Percentiles rank a stretch among this genome's conserved stretches.
These are phyloP conservation scores for Artibeus lituratus DNA, from an alignment of 2,797 vertebrate genomes.

Conservation along the genomic window DNA sequence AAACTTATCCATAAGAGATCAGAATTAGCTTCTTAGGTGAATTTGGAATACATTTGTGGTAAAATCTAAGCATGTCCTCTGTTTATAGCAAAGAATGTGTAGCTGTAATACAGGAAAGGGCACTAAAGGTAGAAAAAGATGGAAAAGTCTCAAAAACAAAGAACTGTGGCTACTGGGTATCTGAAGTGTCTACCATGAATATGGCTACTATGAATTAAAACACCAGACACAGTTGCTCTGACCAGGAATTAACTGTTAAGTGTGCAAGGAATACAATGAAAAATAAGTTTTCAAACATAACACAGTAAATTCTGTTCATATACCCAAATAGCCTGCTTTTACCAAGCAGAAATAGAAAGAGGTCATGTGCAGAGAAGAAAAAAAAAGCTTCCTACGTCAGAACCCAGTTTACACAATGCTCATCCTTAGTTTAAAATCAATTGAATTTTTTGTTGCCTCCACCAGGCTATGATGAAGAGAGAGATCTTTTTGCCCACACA, in stretches of 20 bases:
- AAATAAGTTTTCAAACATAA: constrained; percentile 9
- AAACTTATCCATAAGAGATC: constrained; percentile 1
- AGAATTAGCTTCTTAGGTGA: background rate
- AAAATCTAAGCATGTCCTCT: background rate
- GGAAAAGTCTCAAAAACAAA: background rate
- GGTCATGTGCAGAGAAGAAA: background rate
- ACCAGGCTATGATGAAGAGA: background rate
- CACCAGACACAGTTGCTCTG: background rate
- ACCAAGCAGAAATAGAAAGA: background rate
- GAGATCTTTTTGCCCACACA: background rate
- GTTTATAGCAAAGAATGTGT: background rate
- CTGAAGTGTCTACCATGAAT: background rate
- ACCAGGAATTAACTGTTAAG: background rate
- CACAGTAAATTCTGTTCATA: background rate
- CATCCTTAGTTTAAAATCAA: background rate
- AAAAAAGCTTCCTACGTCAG: background rate
- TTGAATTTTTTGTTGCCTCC: background rate
- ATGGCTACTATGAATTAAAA: background rate
- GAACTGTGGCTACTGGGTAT: background rate
- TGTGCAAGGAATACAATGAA: background rate
- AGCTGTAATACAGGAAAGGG: background rate
- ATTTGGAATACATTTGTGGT: background rate
- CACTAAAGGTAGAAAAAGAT: background rate
- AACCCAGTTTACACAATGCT: background rate
- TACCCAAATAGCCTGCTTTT: background rate